Percentiles rank a stretch among this genome's conserved stretches.
Conservation (phyloP, 2,113 vertebrate genomes). For the Gadus chalcogrammus region DNA sequence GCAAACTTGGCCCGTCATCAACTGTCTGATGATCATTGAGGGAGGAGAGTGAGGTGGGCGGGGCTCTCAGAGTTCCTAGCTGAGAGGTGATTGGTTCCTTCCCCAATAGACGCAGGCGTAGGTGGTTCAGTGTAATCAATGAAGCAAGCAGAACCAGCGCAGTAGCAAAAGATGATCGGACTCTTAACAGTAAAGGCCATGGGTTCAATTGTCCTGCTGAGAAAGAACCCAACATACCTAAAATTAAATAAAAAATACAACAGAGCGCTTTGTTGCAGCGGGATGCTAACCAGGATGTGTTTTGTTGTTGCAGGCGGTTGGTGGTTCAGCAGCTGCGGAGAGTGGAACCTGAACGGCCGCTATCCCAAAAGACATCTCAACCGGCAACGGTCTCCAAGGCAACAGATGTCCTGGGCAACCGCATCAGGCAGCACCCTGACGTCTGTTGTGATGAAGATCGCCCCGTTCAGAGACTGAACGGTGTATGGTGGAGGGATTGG, state of each 20-base stretch:
- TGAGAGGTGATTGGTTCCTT: too few species aligned
- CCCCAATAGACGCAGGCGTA: too few species aligned
- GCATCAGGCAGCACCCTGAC: conserved; percentile 74
- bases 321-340: conserved; percentile 86
- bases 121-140: too few species aligned
- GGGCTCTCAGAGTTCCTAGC: too few species aligned
- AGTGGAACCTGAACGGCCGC: conserved; percentile 79
- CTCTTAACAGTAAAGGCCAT: too few species aligned
- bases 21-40: too few species aligned
- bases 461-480: conserved; percentile 49
- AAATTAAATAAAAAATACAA: background rate
- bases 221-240: too few species aligned
- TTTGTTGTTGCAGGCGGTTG: conserved; percentile 77
- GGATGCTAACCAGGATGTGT: background rate
- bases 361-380: conserved; percentile 71
- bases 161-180: too few species aligned
- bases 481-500: background rate
- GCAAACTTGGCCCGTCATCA: too few species aligned
- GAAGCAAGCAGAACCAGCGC: too few species aligned
- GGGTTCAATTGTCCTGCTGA: too few species aligned
- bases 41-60: too few species aligned
- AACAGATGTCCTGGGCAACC: conserved; percentile 81
- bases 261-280: background rate
- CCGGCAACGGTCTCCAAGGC: conserved; percentile 68
- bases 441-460: conserved; percentile 76